Base-by-base conservation (phyloP, 2,888 invertebrate genomes). In the Seira musarum region DNA sequence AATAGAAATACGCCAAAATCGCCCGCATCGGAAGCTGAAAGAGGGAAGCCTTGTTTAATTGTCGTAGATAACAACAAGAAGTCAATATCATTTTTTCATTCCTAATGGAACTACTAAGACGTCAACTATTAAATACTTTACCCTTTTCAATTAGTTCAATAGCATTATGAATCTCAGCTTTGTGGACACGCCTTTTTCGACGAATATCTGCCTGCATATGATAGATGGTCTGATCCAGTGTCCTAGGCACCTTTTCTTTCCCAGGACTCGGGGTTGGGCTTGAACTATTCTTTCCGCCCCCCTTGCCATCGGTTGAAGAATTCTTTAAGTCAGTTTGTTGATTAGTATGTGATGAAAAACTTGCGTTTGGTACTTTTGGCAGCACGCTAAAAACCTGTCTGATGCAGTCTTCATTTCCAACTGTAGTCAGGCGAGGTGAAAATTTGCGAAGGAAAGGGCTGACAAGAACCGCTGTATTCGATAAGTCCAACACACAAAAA, bases 161-260 rank as follows among this genome's bases (percentile, higher is more conserved):
- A 1, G 61, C 79, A 35, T 69, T 61, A 15, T 83, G 66, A 15
- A 83, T 72, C 0, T 83, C 83, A 0, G 78, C 74, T 40, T 60
- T 73, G 30, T 77, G 75, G 30, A 81, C 71, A n/a, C 83, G 65
- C 19, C 81, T 63, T 17, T 66, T 70, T 21, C 79, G 22, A 49
- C 76, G 66, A n/a, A 81, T 60, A 61, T 83, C 81, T 13, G 76
- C 57, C 22, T 79, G 73, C 2, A 83, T 15, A 24, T 79, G 80
- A 46, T 78, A 83, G 22, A 83, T 57, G 6, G 75, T 69, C 35
- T 83, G 72, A 21, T 81, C 79, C 19, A 83, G 35, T n/a, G 65
- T 80, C 0, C 80, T 61, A 6, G 46, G 71, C 24, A 35, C 46
- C 15, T 40, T 63, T 24, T 63, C 46, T 15, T 40, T 63, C 24